A percentile compares a stretch with the other conserved stretches of the same genome.
Evolutionary conservation across 2,888 invertebrate species (phyloP).

Genomic region (Dryadula phaetusa): DNA sequence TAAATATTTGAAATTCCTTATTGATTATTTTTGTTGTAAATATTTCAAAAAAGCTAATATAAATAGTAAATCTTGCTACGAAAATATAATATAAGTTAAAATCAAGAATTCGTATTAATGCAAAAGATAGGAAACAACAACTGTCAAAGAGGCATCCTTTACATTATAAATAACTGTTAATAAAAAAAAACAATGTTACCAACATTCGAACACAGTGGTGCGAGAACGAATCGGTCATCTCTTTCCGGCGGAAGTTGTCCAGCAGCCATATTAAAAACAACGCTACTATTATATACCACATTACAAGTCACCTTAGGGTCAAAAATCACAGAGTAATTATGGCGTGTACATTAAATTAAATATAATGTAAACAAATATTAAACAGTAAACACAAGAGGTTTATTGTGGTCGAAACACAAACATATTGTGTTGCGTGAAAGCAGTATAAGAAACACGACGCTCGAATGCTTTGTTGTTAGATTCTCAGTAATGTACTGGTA

Average conservation of each 20-base stretch:
- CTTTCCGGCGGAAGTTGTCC: conserved; percentile 73
- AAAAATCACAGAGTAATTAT: conserved; percentile 49
- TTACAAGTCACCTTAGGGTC: conserved; percentile 55
- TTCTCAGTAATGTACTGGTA: conserved; percentile 43
- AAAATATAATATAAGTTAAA: too few species aligned
- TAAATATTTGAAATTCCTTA: background rate
- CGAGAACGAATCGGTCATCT: conserved; percentile 58
- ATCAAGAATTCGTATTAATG: too few species aligned
- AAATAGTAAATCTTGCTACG: too few species aligned
- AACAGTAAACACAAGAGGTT: conserved; percentile 18
- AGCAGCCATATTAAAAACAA: conserved; percentile 78
- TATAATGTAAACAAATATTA: conserved; percentile 6
- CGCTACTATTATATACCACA: conserved; percentile 75
- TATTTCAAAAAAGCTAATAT: background rate
- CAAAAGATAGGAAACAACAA: too few species aligned
- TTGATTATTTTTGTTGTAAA: background rate
- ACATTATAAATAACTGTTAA: conserved; percentile 35
- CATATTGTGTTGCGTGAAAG: conserved; percentile 59
- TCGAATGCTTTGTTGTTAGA: conserved; percentile 54
- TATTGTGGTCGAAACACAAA: conserved; percentile 48
- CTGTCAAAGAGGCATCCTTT: background rate
- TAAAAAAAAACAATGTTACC: conserved; percentile 56
- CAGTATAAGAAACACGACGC: conserved; percentile 55
- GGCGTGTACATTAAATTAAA: conserved; percentile 40
- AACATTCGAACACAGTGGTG: conserved; percentile 76